phyloP scores from a whole-genome alignment of 2,113 vertebrate species.

The Edolisoma coerulescens region DNA sequence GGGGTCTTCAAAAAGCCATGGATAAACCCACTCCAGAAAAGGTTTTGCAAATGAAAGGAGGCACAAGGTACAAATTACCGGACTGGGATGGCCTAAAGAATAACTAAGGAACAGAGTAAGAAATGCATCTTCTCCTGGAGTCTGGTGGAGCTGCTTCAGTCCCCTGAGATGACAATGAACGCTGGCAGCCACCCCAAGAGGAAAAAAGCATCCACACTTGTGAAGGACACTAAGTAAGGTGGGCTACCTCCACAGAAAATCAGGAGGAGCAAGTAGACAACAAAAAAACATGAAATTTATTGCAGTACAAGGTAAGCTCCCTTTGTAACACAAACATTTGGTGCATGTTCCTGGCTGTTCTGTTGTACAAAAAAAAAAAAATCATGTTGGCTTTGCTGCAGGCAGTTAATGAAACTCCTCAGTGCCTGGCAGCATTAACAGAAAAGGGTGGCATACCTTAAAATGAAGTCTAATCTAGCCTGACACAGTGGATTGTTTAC shows the following conservation, averaged over 20 bases:
- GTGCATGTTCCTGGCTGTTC: neutral
- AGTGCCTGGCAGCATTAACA: neutral
- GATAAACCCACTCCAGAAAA: neutral
- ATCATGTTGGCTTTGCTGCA: neutral
- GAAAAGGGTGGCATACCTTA: neutral
- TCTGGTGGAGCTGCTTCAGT: neutral
- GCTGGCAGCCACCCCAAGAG: no score
- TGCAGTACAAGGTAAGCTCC: neutral
- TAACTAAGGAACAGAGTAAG: neutral
- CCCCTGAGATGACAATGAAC: accelerated
- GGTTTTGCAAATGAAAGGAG: neutral
- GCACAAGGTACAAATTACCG: neutral
- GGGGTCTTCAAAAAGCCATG: neutral
- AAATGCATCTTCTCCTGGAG: neutral
- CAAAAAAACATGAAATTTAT: neutral
- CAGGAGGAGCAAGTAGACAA: neutral
- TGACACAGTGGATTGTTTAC: neutral
- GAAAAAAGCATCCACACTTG: neutral
- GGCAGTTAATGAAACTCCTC: neutral
- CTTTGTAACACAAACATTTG: neutral
- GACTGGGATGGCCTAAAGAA: neutral
- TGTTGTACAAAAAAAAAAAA: neutral
- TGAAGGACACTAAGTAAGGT: accelerated
- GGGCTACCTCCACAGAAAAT: neutral
- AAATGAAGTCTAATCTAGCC: neutral